Evolutionary conservation across 2,888 invertebrate species (phyloP), one percentile per base, ranked within the genome.

Genomic region (Scelioninae gen. 2): DNA sequence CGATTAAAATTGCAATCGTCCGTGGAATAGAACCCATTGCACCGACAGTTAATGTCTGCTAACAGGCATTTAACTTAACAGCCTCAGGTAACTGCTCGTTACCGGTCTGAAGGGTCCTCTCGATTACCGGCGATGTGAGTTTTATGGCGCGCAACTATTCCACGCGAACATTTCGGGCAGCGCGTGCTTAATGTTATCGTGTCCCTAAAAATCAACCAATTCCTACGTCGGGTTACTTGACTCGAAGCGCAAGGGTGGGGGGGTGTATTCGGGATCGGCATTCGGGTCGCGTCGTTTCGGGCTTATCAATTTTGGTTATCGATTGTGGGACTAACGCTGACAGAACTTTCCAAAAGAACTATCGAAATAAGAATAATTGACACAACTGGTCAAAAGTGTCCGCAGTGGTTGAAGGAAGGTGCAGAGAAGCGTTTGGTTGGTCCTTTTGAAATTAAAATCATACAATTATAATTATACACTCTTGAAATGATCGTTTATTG

Each of bases 61-160:
- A 86, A 86, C 86, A 80, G 84, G 85, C 85, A 84, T 85, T 86
- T 85, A 85, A 85, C 79, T 85, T 85, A 86, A 86, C 84, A 83
- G 80, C 83, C 77, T 76, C 82, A 82, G 83, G 82, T 85, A 84
- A 85, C 85, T 83, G 83, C 81, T 84, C 84, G 84, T 84, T 84
- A 80, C 83, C 82, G 82, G 84, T 80, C 83, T 83, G 82, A 84
- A 83, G 84, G 83, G 84, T 83, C 83, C 84, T 84, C 82, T 83
- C 85, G 85, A 85, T 85, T 84, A 83, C 82, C 77, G 77, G 77
- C 78, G 76, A 77, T 73, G 79, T 78, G 79, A 82, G 82, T 85
- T 85, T 85, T 84, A 84, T 82, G 81, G 80, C 77, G 68, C 76
- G 78, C 81, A 80, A 81, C 78, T 78, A 78, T 75, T 78, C 78